A percentile compares a stretch with the other conserved stretches of the same genome.
These are phyloP conservation scores for Acanthurus tractus DNA, from an alignment of 2,797 vertebrate species.

Conservation along the genomic window DNA sequence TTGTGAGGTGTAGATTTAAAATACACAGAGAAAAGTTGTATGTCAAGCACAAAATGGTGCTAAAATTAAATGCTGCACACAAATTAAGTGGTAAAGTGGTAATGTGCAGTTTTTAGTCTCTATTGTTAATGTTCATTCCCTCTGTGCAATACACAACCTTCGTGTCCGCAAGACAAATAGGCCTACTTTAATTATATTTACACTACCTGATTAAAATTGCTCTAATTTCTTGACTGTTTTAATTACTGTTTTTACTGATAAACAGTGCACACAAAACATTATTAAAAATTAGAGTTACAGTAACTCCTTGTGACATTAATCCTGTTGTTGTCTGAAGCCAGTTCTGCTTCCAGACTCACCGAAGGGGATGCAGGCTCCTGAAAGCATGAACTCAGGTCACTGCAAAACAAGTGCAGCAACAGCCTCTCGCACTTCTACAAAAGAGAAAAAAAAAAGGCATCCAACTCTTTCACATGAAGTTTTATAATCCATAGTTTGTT, in stretches of 20 bases:
- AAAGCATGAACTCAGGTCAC: slow-evolving; percentile 40
- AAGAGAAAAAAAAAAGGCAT: slow-evolving; percentile 20
- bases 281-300: slow-evolving; percentile 50
- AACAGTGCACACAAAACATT: slow-evolving; percentile 30
- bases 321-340: slow-evolving; percentile 33
- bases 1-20: slow-evolving; percentile 6
- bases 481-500: background rate
- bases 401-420: slow-evolving; percentile 70
- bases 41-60: no score
- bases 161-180: background rate
- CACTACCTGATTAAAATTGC: background rate
- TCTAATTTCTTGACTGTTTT: background rate
- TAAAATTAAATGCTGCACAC: background rate
- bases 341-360: slow-evolving; percentile 59
- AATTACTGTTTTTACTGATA: background rate
- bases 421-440: slow-evolving; percentile 73
- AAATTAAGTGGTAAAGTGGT: background rate
- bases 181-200: slow-evolving; percentile 8
- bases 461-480: background rate
- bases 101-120: background rate
- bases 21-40: no score
- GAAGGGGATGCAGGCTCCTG: slow-evolving; percentile 23
- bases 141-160: background rate
- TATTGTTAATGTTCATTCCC: background rate
- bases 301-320: slow-evolving; percentile 68